phyloP scores from a whole-genome alignment of 2,113 vertebrate species.

The Tychaedon coryphoeus region DNA sequence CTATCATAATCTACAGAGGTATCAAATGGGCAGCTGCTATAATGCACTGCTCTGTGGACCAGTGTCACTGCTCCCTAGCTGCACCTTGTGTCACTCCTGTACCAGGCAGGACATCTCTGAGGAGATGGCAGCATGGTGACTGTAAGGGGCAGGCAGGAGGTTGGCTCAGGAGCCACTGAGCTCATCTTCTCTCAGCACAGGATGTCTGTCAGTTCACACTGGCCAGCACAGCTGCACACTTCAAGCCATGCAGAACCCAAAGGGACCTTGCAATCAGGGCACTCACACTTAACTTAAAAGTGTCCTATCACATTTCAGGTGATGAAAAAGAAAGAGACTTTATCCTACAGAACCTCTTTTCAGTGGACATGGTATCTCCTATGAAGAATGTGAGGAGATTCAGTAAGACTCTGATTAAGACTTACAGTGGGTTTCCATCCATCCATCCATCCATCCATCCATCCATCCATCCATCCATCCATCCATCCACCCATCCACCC shows the following conservation, averaged over 20 bases:
- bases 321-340: background rate
- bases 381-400: background rate
- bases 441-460: no score
- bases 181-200: background rate
- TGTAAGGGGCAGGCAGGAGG: background rate
- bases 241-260: background rate
- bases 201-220: background rate
- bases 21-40: background rate
- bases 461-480: no score
- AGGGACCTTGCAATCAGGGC: background rate
- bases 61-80: background rate
- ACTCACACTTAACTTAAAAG: background rate
- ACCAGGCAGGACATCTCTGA: background rate
- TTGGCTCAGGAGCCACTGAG: background rate
- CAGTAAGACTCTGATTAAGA: background rate
- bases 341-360: background rate
- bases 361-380: background rate
- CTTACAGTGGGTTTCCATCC: background rate
- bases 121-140: background rate
- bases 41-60: background rate
- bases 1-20: background rate
- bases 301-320: background rate
- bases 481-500: no score
- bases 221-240: background rate
- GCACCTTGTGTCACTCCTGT: background rate